These are phyloP conservation scores for Sebastes schlegelii DNA, from an alignment of 2,113 vertebrate genomes.

Conservation along the genomic window DNA sequence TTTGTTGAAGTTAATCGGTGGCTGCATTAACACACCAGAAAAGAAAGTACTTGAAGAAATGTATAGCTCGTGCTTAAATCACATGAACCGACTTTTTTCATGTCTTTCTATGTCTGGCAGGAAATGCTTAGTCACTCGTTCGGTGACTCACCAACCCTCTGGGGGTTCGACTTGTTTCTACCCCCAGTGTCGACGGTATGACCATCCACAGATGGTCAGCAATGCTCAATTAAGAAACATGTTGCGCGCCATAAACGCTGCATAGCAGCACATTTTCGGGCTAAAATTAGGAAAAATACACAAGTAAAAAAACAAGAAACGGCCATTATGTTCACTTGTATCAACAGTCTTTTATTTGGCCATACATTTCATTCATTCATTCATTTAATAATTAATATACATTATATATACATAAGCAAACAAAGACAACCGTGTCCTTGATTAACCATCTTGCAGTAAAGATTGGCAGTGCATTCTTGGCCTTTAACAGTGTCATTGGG, in stretches of 20 bases:
- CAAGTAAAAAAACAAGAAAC: neutral
- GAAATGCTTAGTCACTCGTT: constrained; percentile 70
- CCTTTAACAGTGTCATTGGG: constrained; percentile 64
- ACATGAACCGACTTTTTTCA: constrained; percentile 4
- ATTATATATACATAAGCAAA: constrained; percentile 79
- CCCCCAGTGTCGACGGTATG: constrained; percentile 53
- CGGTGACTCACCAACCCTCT: constrained; percentile 56
- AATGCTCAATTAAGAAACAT: constrained; percentile 54
- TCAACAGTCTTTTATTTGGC: constrained; percentile 81
- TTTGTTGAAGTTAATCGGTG: neutral
- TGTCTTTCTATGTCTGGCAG: constrained; percentile 32
- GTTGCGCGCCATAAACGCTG: constrained; percentile 49
- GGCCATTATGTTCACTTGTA: constrained; percentile 16
- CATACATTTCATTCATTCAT: constrained; percentile 66
- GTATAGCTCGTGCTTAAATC: neutral
- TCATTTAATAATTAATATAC: constrained; percentile 75
- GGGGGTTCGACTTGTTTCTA: constrained; percentile 30
- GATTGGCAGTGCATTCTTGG: constrained; percentile 76
- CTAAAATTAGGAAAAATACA: constrained; percentile 41
- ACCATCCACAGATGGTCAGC: constrained; percentile 58
- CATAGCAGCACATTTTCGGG: constrained; percentile 38
- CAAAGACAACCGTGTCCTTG: constrained; percentile 53
- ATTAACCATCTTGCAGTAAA: constrained; percentile 67
- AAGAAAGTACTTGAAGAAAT: neutral
- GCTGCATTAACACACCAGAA: neutral